Evolutionary conservation across 92 coral and sea anemone genomes (phyloP).

Genomic region (Zoanthus solanderi): DNA sequence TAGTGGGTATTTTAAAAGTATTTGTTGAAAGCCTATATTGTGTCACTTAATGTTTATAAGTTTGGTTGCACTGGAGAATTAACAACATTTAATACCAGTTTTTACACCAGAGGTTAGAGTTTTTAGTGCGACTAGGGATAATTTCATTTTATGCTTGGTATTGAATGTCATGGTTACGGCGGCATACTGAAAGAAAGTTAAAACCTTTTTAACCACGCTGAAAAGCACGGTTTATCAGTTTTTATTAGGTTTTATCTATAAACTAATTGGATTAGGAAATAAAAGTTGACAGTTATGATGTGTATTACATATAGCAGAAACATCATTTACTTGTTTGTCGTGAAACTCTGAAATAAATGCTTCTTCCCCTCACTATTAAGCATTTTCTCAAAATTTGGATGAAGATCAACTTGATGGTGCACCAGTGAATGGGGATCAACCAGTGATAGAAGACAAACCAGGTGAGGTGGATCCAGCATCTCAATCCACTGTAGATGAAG

Average conservation of each 20-base stretch:
- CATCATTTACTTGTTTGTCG: too few species aligned
- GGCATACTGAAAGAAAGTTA: too few species aligned
- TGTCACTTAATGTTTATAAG: constrained; percentile 17
- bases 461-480: constrained; percentile 1
- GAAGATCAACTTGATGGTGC: not conserved
- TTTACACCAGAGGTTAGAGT: not conserved
- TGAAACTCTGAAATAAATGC: too few species aligned
- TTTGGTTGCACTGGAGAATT: not conserved
- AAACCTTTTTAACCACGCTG: too few species aligned
- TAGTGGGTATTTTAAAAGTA: constrained; percentile 31
- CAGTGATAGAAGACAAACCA: constrained; percentile 22
- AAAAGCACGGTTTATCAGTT: too few species aligned
- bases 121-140: not conserved
- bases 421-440: constrained; percentile 23
- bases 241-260: too few species aligned
- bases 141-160: too few species aligned
- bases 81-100: not conserved
- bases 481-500: constrained; percentile 12
- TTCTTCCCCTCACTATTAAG: too few species aligned
- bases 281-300: too few species aligned
- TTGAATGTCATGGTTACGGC: too few species aligned
- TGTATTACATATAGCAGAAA: too few species aligned
- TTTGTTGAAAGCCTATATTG: constrained; percentile 23
- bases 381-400: not conserved
- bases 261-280: too few species aligned